Base-by-base conservation (phyloP, 2,888 invertebrate species). In the Aphodius granarius region DNA sequence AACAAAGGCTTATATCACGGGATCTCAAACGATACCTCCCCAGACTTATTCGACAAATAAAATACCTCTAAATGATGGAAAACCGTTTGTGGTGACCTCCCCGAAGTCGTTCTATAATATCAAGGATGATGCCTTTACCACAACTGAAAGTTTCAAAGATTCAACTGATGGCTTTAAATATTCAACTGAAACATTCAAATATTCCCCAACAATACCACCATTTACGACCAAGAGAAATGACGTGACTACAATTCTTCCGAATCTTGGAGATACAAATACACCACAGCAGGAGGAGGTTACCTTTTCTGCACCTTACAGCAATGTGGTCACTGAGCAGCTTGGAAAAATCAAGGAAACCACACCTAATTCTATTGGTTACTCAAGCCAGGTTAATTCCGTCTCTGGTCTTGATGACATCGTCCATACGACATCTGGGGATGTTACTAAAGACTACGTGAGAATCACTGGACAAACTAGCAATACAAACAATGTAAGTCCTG, bases 1-100 rank as follows among this genome's bases (percentile, higher is more conserved):
- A 63, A 81, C 78, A 13, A 82, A 78, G 73, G 19, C 77, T 22
- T 76, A 78, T 75, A 77, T 73, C 23, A 74, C 76, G 76, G 83
- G 83, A 9, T 84, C 86, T 0, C 73, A 75, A 71, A 77, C 75
- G 2, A 75, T 72, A 15, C 71, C 77, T 4, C 85, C 86, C 3
- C 85, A 86, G 76, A 84, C 85, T 71, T 81, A 84, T 22, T 84
- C 86, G 13, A 85, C 85, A 0, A 84, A 85, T 65, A 70, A 72
- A 21, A 72, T 75, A 75, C 80, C 86, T 2, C 82, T 86, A 15
- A 86, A 86, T 75, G 86, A 83, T 72, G 85, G 86, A 3, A 83
- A 83, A 79, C 85, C 85, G 1, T 86, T 86, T 75, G 76, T 86
- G 3, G 85, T 86, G 6, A 77, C 79, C 0, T 78, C 79, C 0